phyloP scores from a whole-genome alignment of 2,113 vertebrate genomes.

The Cololabis saira region DNA sequence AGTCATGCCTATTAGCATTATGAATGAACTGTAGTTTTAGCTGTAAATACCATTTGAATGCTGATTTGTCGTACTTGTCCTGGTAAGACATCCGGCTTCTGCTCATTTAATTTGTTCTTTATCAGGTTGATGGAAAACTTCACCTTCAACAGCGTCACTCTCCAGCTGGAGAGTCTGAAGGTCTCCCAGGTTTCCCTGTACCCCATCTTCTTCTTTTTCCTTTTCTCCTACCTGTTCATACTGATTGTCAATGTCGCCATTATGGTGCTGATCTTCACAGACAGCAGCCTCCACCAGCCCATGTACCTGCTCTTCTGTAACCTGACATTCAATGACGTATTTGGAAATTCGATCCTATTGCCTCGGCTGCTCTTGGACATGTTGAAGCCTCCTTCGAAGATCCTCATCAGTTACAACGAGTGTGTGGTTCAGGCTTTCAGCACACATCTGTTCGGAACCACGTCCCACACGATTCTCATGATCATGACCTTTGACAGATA shows the following conservation, averaged over 20 bases:
- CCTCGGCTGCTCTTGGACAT: not conserved
- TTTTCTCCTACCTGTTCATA: not conserved
- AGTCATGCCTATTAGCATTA: too few relatives aligned
- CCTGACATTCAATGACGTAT: slow-evolving; percentile 1
- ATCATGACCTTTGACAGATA: slow-evolving; percentile 22
- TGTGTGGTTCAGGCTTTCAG: slow-evolving; percentile 8
- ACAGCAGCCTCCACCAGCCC: slow-evolving; percentile 10
- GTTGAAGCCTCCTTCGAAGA: not conserved
- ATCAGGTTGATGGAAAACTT: slow-evolving; percentile 6
- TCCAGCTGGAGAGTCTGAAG: slow-evolving; percentile 2
- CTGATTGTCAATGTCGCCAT: not conserved
- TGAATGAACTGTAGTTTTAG: too few relatives aligned
- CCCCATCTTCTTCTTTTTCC: not conserved
- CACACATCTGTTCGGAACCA: not conserved
- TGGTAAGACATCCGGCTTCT: too few relatives aligned
- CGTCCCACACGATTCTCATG: slow-evolving; percentile 6
- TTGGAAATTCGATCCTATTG: not conserved
- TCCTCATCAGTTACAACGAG: slow-evolving; percentile 3
- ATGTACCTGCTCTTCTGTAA: slow-evolving; percentile 16
- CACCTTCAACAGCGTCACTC: slow-evolving; percentile 5
- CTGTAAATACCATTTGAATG: too few relatives aligned
- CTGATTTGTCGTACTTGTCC: not conserved
- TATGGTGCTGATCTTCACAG: not conserved
- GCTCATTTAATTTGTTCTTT: too few relatives aligned
- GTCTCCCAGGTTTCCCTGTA: not conserved